Base-by-base conservation (phyloP, 1,140 invertebrate genomes). In the Venturia canescens region DNA sequence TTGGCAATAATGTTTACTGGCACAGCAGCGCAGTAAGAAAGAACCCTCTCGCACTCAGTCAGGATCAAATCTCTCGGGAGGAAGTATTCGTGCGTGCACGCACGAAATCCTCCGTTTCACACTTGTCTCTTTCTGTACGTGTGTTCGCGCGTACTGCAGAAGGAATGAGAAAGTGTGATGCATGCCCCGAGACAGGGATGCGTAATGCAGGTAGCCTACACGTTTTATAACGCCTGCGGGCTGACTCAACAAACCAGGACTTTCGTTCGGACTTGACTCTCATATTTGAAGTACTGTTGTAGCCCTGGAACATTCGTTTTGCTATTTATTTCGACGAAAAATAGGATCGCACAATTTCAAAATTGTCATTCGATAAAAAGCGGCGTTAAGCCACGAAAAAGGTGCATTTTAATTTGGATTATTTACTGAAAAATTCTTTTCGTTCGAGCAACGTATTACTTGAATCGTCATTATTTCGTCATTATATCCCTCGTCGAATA, bases 131-230 rank as follows among this genome's bases (percentile, higher is more conserved):
- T 6, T 57, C 1, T 44, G 38, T 44, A 44, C 13, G 7, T 5
- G 13, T 34, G 7, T 34, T 3, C 31, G 7, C 31, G 31, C 7
- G 31, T 44, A n/a, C n/a, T n/a, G n/a, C n/a, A 48, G 79, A n/a
- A 78, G 66, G 77, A 70, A 76, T 79, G 75, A 82, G 70, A 67
- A n/a, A 76, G 72, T 72, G 79, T 82, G 83, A 57, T 78, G 81
- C 83, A 31, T 69, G 27, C 44, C 29, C 38, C 27, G 71, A 69
- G 31, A 53, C 9, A 50, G 74, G 81, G 82, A 79, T 77, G 78
- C 72, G 83, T 79, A 78, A 85, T 31, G 80, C 72, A 67, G 80
- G 75, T 67, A 82, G 80, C 53, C 81, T 72, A 79, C 80, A 77
- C 81, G 79, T 78, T 76, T 81, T 80, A 75, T 79, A 81, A 81